These are phyloP conservation scores for Cataglyphis livida DNA, from an alignment of 2,888 invertebrate genomes.

Conservation along the genomic window DNA sequence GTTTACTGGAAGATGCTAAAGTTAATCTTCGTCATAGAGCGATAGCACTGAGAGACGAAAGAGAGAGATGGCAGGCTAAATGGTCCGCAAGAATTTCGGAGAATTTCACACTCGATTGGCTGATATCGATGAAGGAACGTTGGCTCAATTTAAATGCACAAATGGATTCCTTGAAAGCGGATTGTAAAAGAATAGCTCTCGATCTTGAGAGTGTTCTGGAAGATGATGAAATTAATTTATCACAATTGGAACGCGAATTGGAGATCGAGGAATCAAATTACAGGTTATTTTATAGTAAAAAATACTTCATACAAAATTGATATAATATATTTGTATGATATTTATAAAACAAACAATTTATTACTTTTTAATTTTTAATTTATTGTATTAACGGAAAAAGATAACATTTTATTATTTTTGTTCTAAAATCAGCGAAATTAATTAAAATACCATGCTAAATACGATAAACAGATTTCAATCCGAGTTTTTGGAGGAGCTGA, in stretches of 20 bases:
- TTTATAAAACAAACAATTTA: neutral
- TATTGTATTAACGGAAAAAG: neutral
- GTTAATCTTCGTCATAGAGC: slow-evolving; percentile 82
- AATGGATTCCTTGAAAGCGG: slow-evolving; percentile 73
- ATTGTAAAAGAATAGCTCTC: slow-evolving; percentile 80
- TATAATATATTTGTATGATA: neutral
- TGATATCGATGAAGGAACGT: slow-evolving; percentile 81
- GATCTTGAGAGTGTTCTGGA: slow-evolving; percentile 76
- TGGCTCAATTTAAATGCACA: slow-evolving; percentile 80
- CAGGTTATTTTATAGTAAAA: slow-evolving; percentile 72
- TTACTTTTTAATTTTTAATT: neutral
- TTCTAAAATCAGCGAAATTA: neutral
- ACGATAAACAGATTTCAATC: slow-evolving; percentile 75
- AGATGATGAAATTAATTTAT: slow-evolving; percentile 69
- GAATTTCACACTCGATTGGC: slow-evolving; percentile 80
- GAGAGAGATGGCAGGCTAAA: slow-evolving; percentile 82
- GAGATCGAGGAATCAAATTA: slow-evolving; percentile 83
- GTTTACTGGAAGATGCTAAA: slow-evolving; percentile 83
- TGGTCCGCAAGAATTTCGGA: slow-evolving; percentile 79
- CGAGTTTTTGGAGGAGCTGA: slow-evolving; percentile 82
- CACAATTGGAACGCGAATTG: slow-evolving; percentile 78
- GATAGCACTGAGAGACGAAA: slow-evolving; percentile 82
- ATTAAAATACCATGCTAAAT: neutral
- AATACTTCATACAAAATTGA: neutral
- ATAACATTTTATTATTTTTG: neutral